Conservation (phyloP, 1,140 invertebrate species). For the Delia radicum region DNA sequence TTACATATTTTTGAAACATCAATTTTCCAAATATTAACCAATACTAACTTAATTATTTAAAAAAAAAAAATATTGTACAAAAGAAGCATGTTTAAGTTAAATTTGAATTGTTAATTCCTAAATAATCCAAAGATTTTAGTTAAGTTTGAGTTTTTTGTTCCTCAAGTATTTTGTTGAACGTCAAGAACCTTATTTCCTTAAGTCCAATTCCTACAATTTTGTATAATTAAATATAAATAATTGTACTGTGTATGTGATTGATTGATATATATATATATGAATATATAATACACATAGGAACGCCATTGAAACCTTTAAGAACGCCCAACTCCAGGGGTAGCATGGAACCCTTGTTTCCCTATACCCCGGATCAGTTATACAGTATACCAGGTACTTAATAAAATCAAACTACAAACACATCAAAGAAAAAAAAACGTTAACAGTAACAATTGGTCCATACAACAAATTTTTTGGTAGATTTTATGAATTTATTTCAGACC, state of each 20-base stretch:
- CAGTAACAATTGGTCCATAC: slow-evolving; percentile 3
- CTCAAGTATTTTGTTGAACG: neutral
- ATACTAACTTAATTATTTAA: neutral
- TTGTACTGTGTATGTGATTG: slow-evolving; percentile 8
- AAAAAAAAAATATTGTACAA: neutral
- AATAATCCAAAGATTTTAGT: neutral
- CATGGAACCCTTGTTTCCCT: slow-evolving; percentile 60
- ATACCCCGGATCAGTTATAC: slow-evolving; percentile 61
- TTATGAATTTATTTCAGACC: no score
- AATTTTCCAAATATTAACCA: neutral
- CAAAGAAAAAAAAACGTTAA: no score
- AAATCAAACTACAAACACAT: neutral
- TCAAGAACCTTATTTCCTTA: neutral
- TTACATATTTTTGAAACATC: neutral
- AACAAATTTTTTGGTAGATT: no score
- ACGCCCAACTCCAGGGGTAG: slow-evolving; percentile 60
- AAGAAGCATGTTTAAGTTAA: neutral
- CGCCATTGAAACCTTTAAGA: slow-evolving; percentile 66
- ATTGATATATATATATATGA: slow-evolving; percentile 3
- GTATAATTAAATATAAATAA: slow-evolving; percentile 13
- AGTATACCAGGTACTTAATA: slow-evolving; percentile 60
- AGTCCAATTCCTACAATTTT: neutral
- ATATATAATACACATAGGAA: slow-evolving; percentile 51
- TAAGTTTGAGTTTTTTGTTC: neutral
- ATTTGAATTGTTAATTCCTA: neutral